Conservation (phyloP, 2,888 invertebrate species). For the Sphaerophoria rueppellii region DNA sequence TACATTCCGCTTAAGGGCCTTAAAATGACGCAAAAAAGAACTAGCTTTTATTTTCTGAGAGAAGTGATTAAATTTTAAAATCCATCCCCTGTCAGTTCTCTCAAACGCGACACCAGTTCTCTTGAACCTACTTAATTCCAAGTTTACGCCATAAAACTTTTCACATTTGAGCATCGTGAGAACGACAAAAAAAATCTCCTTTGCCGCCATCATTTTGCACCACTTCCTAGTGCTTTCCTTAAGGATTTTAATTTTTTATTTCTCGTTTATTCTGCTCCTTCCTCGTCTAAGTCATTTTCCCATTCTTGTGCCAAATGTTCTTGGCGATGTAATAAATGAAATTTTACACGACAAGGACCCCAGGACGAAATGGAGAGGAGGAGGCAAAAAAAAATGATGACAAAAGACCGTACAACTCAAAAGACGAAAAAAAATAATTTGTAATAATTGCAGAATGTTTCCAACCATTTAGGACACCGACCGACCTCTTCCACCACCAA, state of each 20-base stretch:
- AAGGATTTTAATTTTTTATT: constrained; percentile 49
- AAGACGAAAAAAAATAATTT: constrained; percentile 67
- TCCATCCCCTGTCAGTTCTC: constrained; percentile 11
- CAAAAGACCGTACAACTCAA: constrained; percentile 59
- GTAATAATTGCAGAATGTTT: constrained; percentile 73
- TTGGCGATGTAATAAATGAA: constrained; percentile 70
- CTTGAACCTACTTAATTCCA: constrained; percentile 60
- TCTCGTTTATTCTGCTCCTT: not conserved
- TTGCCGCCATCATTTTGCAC: constrained; percentile 33
- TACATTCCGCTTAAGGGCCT: no score
- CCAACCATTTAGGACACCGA: constrained; percentile 54
- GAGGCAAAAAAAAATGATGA: constrained; percentile 23
- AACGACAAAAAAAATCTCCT: constrained; percentile 39
- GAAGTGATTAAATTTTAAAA: constrained; percentile 27
- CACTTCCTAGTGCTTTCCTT: constrained; percentile 30
- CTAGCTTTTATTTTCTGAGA: not conserved
- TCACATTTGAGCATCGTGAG: constrained; percentile 61
- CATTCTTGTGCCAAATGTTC: constrained; percentile 55
- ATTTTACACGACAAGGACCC: constrained; percentile 65
- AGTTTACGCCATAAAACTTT: constrained; percentile 64
- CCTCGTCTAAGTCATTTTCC: constrained; percentile 16
- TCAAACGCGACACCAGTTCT: not conserved
- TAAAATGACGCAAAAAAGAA: not conserved
- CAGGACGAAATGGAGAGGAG: not conserved
- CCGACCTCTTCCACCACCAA: not conserved